Percentiles rank a stretch among this genome's conserved stretches.
phyloP scores from a whole-genome alignment of 2,113 vertebrate genomes.

The Zapus hudsonius region DNA sequence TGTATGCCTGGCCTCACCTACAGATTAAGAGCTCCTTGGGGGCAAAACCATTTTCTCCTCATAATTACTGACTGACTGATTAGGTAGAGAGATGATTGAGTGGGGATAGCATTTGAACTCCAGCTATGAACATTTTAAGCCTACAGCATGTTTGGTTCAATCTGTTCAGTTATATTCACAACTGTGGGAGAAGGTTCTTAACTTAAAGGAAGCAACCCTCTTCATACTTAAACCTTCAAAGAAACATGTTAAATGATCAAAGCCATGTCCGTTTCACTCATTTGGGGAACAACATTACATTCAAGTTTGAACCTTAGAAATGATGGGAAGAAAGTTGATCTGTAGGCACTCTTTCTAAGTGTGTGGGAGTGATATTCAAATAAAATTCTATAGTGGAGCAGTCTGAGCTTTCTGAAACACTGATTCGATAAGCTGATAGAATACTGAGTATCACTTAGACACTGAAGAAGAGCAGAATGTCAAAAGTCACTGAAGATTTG shows the following conservation, averaged over 20 bases:
- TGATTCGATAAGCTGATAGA: conserved; percentile 6
- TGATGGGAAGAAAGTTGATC: conserved; percentile 53
- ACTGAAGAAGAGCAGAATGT: not conserved
- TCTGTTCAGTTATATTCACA: conserved; percentile 42
- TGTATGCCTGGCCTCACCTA: not conserved
- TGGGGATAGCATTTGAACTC: conserved; percentile 2
- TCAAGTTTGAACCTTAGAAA: conserved; percentile 65
- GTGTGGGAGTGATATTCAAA: conserved; percentile 58
- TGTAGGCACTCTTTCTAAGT: conserved; percentile 30
- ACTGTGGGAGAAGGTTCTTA: conserved; percentile 51
- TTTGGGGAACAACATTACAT: conserved; percentile 60
- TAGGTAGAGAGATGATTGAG: not conserved
- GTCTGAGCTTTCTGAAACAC: conserved; percentile 31
- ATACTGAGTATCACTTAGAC: not conserved
- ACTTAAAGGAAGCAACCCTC: conserved; percentile 62
- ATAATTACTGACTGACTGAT: not conserved
- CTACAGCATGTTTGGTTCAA: conserved; percentile 31
- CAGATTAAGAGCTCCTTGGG: conserved; percentile 6
- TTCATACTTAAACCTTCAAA: conserved; percentile 77
- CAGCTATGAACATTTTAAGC: conserved; percentile 29
- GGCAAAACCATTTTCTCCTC: not conserved
- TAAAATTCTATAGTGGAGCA: not conserved
- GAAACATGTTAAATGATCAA: conserved; percentile 73
- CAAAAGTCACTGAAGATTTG: not conserved
- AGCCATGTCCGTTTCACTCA: conserved; percentile 67